Percentiles rank a stretch among this genome's conserved stretches.
Conservation (phyloP, 2,888 invertebrate genomes). For the Synanthedon tipuliformis region DNA sequence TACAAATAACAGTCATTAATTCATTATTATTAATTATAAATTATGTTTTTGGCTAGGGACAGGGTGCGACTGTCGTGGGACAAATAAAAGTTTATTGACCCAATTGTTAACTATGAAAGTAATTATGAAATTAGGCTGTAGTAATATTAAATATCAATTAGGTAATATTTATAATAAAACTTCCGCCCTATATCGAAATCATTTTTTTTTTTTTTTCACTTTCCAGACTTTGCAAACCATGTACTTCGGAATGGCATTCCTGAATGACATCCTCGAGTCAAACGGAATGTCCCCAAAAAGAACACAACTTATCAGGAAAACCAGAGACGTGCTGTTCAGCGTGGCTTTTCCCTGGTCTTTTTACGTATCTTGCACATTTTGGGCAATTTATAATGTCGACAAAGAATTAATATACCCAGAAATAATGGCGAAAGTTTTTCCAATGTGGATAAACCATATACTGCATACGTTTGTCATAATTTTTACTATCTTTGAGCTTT, state of each 20-base stretch:
- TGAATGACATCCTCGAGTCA: conserved; percentile 81
- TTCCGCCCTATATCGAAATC: not conserved
- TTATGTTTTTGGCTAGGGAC: no score
- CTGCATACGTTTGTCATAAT: conserved; percentile 87
- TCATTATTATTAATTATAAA: no score
- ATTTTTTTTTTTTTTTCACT: conserved; percentile 1
- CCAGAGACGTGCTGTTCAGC: conserved; percentile 75
- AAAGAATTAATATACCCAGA: conserved; percentile 90
- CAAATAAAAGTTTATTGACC: no score
- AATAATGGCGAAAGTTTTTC: conserved; percentile 81
- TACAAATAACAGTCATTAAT: no score
- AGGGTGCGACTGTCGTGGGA: no score
- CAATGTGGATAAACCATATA: conserved; percentile 89
- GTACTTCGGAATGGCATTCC: conserved; percentile 78
- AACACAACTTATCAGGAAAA: conserved; percentile 71
- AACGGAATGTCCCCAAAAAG: conserved; percentile 72
- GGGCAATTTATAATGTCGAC: conserved; percentile 85
- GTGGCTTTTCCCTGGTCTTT: conserved; percentile 80
- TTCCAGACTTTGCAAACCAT: conserved; percentile 79
- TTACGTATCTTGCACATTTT: conserved; percentile 88
- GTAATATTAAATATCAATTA: no score
- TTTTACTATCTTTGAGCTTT: conserved; percentile 79
- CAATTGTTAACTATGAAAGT: no score
- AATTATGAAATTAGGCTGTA: no score
- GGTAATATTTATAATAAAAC: no score